Evolutionary conservation across 2,797 vertebrate species (phyloP).

Genomic region (Gorsachius magnificus): DNA sequence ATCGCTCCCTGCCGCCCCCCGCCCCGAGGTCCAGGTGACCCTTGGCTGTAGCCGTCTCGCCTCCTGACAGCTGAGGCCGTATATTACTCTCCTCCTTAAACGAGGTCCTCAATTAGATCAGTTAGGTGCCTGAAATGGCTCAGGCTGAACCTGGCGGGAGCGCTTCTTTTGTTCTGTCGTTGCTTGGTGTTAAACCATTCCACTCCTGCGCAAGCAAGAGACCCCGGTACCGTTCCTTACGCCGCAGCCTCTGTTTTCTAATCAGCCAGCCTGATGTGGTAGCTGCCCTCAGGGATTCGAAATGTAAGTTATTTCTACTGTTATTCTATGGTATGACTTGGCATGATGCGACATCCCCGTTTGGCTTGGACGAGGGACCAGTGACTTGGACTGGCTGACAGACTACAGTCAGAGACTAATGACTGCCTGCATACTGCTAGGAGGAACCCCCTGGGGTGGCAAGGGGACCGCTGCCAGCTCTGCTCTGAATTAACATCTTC

Average conservation of each 20-base stretch:
- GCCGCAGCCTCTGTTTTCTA: background rate
- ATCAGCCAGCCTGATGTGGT: background rate
- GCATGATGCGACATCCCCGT: slow-evolving; percentile 10
- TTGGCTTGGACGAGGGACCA: slow-evolving; percentile 16
- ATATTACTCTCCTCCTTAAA: background rate
- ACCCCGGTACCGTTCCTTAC: background rate
- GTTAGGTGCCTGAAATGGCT: background rate
- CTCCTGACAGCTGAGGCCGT: background rate
- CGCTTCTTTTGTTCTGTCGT: background rate
- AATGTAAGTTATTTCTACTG: background rate
- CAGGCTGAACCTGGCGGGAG: background rate
- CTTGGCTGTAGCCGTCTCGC: background rate
- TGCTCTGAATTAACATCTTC: slow-evolving; percentile 60
- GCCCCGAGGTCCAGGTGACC: background rate
- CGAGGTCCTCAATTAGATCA: background rate
- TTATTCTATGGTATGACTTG: slow-evolving; percentile 54
- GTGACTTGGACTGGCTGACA: slow-evolving; percentile 40
- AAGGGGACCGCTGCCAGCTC: slow-evolving; percentile 26
- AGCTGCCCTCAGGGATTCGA: slow-evolving; percentile 19
- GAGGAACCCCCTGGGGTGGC: slow-evolving; percentile 51
- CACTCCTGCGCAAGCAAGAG: background rate
- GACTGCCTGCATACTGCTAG: slow-evolving; percentile 53
- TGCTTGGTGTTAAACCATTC: background rate
- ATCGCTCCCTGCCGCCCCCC: rapidly evolving
- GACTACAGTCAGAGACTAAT: slow-evolving; percentile 41